Conservation (phyloP, 2,113 vertebrate species). For the Hemiprocne comata region DNA sequence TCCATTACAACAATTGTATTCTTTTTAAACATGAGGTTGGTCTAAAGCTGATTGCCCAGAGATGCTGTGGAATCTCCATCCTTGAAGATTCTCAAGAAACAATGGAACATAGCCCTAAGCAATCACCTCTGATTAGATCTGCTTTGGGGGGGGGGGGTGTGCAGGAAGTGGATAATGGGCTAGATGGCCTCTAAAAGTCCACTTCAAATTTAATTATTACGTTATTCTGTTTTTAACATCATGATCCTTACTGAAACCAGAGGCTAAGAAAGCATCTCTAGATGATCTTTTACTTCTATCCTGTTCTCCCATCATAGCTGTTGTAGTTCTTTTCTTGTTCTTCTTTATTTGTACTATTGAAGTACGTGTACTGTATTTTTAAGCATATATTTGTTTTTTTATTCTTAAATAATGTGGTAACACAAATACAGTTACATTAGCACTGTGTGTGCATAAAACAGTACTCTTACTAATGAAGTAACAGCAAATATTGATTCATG, state of each 20-base stretch:
- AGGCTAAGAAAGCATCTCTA: background rate
- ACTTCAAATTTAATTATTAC: background rate
- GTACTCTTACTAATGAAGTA: background rate
- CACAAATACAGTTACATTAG: background rate
- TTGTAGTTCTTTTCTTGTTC: background rate
- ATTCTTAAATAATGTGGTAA: background rate
- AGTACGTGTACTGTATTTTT: background rate
- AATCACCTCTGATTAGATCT: background rate
- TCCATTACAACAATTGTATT: background rate
- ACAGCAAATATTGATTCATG: background rate
- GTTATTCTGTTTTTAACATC: background rate
- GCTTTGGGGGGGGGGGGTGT: background rate
- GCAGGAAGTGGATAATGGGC: fast-evolving
- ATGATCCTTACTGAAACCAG: background rate
- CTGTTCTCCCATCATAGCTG: background rate
- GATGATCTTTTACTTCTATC: background rate
- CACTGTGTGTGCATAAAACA: background rate
- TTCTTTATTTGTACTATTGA: background rate
- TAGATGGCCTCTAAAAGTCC: background rate
- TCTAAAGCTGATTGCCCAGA: background rate
- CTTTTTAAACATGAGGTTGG: background rate
- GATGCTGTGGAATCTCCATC: background rate
- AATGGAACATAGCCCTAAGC: background rate
- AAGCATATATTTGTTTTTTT: background rate
- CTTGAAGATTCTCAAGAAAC: background rate